phyloP scores from a whole-genome alignment of 2,888 invertebrate genomes.

The Dryomyza anilis region DNA sequence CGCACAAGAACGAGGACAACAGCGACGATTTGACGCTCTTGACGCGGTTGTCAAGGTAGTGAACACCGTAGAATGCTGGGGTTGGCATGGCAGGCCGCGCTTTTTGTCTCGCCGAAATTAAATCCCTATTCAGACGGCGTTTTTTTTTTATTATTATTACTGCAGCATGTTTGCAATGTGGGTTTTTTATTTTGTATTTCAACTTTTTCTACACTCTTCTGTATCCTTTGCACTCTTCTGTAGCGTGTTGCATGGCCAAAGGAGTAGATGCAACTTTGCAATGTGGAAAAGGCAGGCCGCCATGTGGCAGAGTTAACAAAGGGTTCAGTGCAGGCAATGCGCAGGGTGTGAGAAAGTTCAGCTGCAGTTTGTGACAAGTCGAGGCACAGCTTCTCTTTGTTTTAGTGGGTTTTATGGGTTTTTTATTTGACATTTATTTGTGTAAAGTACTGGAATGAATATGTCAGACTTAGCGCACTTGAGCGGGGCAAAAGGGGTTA shows the following conservation, averaged over 20 bases:
- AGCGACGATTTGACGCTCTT: slow-evolving; percentile 5
- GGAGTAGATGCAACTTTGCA: neutral
- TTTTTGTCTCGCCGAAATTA: slow-evolving; percentile 10
- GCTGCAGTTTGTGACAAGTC: slow-evolving; percentile 2
- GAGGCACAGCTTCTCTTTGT: neutral
- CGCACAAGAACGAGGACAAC: no score
- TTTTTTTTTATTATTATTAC: slow-evolving; percentile 13
- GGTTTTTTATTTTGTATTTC: no score
- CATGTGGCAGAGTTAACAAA: neutral
- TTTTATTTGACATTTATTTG: slow-evolving; percentile 26
- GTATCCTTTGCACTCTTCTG: no score
- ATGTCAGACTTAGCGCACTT: slow-evolving; percentile 22
- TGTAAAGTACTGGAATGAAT: slow-evolving; percentile 11
- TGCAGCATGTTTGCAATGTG: slow-evolving; percentile 1
- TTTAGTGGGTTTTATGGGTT: neutral
- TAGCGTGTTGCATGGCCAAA: no score
- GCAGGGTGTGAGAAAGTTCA: neutral
- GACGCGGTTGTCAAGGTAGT: slow-evolving; percentile 5
- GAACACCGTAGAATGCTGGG: neutral
- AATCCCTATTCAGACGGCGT: slow-evolving; percentile 6
- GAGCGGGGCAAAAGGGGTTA: neutral
- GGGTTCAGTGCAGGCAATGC: slow-evolving; percentile 3
- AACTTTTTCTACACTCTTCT: no score
- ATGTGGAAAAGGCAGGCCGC: slow-evolving; percentile 1
- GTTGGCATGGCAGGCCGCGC: neutral